Base-by-base conservation (phyloP, 2,113 vertebrate species). In the Festucalex cinctus region DNA sequence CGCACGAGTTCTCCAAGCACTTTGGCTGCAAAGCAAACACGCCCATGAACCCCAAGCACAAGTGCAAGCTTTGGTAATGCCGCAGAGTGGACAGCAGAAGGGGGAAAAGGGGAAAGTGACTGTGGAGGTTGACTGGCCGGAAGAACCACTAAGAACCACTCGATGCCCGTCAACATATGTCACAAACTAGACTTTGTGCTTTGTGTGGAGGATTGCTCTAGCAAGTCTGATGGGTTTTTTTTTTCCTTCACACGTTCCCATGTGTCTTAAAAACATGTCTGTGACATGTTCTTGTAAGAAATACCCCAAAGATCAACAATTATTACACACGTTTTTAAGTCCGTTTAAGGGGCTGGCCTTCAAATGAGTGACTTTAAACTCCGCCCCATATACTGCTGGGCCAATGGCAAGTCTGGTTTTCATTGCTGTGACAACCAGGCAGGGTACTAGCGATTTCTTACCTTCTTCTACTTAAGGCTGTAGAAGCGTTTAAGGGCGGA, bases 11-110 rank as follows among this genome's bases (percentile, higher is more conserved):
- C 43, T 94, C 97, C 0, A 75, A 94, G 78, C 95, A 98, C 86
- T 99, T 98, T 60, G 66, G 61, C 83, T 99, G 97, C 75, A 92
- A 91, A 0, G 79, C 73, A 0, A 91, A 94, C 44, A 86, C 94
- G 0, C 93, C 94, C 37, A 98, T 99, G 97, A 99, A 98, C 75
- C 96, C 97, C 0, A 88, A 74, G 44, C 92, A 89, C 56, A 99
- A 98, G 80, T 99, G 97, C 48, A 94, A 97, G 69, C 94, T 99
- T 35, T 99, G 97, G 97, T 99, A 92, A 96, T 5, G 58, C 69
- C 57, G 73, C 28, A 1, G 0, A 36, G 53, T 76, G 20, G 16
- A 2, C 64, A 71, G 16, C 22, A 3, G 37, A 22, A 13, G 63
- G 28, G 8, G 3, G 66, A 69, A 1, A 26, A 64, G 35, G 19